A percentile compares a stretch with the other conserved stretches of the same genome.
Conservation (phyloP, 1,140 invertebrate genomes). For the Anthonomus grandis region DNA sequence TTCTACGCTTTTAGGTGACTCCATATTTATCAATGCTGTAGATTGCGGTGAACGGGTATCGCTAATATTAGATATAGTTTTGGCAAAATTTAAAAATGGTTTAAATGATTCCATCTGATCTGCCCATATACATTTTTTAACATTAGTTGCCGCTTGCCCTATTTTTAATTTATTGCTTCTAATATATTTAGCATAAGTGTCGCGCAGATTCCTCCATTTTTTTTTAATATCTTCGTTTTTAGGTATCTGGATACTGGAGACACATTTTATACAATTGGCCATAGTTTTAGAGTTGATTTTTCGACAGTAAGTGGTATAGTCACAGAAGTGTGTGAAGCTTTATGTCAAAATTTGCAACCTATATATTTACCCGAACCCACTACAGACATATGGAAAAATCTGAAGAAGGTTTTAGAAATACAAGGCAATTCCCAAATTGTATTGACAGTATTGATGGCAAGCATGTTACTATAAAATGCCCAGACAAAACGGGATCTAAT, state of each 20-base stretch:
- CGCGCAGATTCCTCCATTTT: conserved; percentile 22
- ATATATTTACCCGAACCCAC: conserved; percentile 32
- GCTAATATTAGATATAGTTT: conserved; percentile 12
- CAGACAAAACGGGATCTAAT: not conserved
- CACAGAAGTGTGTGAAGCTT: conserved; percentile 12
- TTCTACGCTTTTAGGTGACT: not conserved
- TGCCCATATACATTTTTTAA: conserved; percentile 13
- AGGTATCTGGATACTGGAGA: conserved; percentile 24
- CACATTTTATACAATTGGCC: conserved; percentile 17
- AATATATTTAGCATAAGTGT: conserved; percentile 13
- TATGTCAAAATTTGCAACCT: conserved; percentile 5
- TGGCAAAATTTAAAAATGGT: conserved; percentile 16
- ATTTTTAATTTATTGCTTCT: conserved; percentile 19
- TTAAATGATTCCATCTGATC: conserved; percentile 13
- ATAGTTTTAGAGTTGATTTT: conserved; percentile 19
- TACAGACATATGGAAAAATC: conserved; percentile 35
- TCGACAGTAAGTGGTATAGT: conserved; percentile 16
- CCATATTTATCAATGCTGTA: conserved; percentile 2
- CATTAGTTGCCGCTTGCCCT: conserved; percentile 14
- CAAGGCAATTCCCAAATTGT: not conserved
- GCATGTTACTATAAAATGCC: not conserved
- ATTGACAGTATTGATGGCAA: not conserved
- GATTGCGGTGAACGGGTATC: not conserved
- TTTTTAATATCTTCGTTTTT: conserved; percentile 20
- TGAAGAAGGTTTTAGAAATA: no score